A percentile compares a stretch with the other conserved stretches of the same genome.
Evolutionary conservation across 2,797 vertebrate species (phyloP).

Genomic region (Brachyalestes nurse): DNA sequence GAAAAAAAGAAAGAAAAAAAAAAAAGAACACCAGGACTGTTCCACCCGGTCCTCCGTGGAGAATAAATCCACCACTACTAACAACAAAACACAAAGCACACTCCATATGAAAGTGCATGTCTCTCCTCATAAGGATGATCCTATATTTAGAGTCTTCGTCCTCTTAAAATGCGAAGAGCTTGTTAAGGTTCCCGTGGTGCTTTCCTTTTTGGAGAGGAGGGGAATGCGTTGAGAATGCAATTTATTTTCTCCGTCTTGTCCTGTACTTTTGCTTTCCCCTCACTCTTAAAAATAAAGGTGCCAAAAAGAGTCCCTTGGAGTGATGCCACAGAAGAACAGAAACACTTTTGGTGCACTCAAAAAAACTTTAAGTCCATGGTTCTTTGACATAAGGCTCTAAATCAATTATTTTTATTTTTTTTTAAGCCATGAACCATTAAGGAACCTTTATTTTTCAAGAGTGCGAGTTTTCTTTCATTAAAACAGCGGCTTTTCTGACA

Average conservation of each 20-base stretch:
- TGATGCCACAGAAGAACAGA: not conserved
- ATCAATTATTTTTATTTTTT: not conserved
- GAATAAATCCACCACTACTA: conserved; percentile 26
- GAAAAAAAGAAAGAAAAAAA: too few relatives aligned
- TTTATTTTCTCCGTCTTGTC: conserved; percentile 8
- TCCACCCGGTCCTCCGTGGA: conserved; percentile 7
- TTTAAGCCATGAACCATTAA: not conserved
- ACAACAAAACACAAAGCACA: conserved; percentile 15
- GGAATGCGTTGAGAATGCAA: conserved; percentile 2
- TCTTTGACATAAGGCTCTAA: not conserved
- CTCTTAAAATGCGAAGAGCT: conserved; percentile 18
- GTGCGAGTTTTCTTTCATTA: conserved; percentile 48
- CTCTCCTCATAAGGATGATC: conserved; percentile 20
- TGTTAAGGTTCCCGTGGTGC: conserved; percentile 32
- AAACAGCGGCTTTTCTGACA: conserved; percentile 58
- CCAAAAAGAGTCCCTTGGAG: not conserved
- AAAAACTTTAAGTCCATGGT: not conserved
- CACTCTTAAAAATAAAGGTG: not conserved
- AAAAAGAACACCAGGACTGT: conserved; percentile 18
- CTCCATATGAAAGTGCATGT: not conserved
- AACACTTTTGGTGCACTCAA: not conserved
- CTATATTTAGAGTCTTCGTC: conserved; percentile 30
- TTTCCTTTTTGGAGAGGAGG: conserved; percentile 28
- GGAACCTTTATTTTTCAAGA: not conserved
- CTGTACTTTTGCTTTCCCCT: not conserved